phyloP scores from a whole-genome alignment of 2,113 vertebrate genomes.

The Plestiodon gilberti region DNA sequence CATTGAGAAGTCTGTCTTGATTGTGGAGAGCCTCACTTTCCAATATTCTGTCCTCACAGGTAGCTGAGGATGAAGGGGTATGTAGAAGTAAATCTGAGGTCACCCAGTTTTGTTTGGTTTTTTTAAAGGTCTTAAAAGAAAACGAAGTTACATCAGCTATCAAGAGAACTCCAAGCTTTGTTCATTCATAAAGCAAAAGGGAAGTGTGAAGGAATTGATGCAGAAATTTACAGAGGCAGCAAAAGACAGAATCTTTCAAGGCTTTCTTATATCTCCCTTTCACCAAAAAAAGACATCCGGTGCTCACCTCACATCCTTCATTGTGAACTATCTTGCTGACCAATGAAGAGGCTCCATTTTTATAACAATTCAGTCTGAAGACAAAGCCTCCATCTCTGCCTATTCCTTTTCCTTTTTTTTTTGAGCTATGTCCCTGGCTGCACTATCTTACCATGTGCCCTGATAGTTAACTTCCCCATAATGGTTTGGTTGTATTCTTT shows the following conservation, averaged over 20 bases:
- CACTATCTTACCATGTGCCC: not conserved
- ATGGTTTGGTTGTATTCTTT: not conserved
- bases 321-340: not conserved
- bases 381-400: not conserved
- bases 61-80: not conserved
- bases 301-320: not conserved
- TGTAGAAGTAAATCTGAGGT: not conserved
- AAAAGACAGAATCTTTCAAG: not conserved
- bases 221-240: not conserved
- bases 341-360: not conserved
- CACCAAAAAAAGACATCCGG: not conserved
- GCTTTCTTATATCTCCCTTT: not conserved
- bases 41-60: not conserved
- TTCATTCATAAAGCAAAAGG: not conserved
- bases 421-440: not conserved
- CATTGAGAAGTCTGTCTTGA: not conserved
- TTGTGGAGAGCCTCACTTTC: not conserved
- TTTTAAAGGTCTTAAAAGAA: not conserved
- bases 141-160: not conserved
- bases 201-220: not conserved
- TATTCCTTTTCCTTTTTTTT: not conserved
- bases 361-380: not conserved
- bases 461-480: not conserved
- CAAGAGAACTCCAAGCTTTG: not conserved
- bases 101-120: not conserved